Conservation (phyloP, 1,140 invertebrate species). For the Bombus huntii region DNA sequence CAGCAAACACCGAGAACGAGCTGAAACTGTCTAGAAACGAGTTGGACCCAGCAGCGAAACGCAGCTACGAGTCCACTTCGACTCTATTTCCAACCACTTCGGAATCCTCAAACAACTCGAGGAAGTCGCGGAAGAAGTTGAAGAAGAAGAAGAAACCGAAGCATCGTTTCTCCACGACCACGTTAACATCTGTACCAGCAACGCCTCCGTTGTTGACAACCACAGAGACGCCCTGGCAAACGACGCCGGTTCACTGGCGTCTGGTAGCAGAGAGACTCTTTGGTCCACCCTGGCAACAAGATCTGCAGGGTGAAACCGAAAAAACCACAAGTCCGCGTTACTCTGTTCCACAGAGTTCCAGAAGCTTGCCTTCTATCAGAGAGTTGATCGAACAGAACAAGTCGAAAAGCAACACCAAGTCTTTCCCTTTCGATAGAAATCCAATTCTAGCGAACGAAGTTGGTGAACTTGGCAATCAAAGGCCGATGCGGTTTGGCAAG, state of each 20-base stretch:
- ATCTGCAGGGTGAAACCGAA: constrained; percentile 25
- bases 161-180: constrained; percentile 39
- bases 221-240: constrained; percentile 56
- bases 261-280: constrained; percentile 73
- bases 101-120: constrained; percentile 26
- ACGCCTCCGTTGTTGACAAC: constrained; percentile 44
- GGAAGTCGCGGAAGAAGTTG: constrained; percentile 55
- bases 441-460: background rate
- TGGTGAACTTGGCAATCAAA: background rate
- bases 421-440: background rate
- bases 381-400: constrained; percentile 57
- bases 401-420: constrained; percentile 22
- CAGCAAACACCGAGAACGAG: constrained; percentile 67
- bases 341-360: constrained; percentile 49
- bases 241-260: constrained; percentile 66
- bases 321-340: constrained; percentile 57
- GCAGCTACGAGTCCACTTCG: constrained; percentile 35
- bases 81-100: constrained; percentile 18
- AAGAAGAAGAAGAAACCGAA: constrained; percentile 70
- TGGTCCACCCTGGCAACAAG: constrained; percentile 57
- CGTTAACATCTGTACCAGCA: constrained; percentile 46
- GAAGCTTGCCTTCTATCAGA: constrained; percentile 28
- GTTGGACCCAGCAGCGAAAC: constrained; percentile 60
- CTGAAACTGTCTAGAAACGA: constrained; percentile 47
- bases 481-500: background rate